phyloP scores from a whole-genome alignment of 2,113 vertebrate genomes.

The Nymphicus hollandicus region DNA sequence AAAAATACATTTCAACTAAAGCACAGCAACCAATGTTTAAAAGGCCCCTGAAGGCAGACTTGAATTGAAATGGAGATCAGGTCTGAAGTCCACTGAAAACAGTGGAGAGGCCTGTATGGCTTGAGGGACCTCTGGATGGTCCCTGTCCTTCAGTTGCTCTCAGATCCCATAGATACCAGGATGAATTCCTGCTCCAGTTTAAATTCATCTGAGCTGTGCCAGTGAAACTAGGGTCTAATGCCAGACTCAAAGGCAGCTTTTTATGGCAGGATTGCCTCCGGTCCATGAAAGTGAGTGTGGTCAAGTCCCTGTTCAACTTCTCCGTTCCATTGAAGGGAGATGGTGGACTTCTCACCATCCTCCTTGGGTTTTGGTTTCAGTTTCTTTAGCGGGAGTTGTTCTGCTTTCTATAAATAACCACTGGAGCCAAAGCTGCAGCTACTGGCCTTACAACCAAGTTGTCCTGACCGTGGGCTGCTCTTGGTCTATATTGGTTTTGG shows the following conservation, averaged over 20 bases:
- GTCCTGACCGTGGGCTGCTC: background rate
- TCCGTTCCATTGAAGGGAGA: background rate
- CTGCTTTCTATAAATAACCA: conserved; percentile 24
- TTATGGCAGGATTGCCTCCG: background rate
- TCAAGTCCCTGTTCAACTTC: background rate
- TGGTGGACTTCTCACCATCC: background rate
- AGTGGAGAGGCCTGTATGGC: background rate
- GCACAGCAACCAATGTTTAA: background rate
- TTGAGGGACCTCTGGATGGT: background rate
- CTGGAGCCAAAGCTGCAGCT: background rate
- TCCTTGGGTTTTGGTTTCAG: background rate
- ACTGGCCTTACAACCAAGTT: background rate
- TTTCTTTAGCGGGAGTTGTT: conserved; percentile 13
- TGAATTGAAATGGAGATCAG: background rate
- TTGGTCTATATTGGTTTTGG: background rate
- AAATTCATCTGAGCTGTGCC: background rate
- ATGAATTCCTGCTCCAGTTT: background rate
- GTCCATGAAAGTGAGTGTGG: background rate
- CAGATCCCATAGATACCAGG: background rate
- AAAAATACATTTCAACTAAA: background rate
- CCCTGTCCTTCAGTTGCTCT: background rate
- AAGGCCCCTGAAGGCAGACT: background rate
- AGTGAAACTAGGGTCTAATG: background rate
- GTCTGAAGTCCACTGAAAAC: background rate
- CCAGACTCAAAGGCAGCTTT: background rate